Base-by-base conservation (phyloP, 2,888 invertebrate genomes). In the Noctua comes region DNA sequence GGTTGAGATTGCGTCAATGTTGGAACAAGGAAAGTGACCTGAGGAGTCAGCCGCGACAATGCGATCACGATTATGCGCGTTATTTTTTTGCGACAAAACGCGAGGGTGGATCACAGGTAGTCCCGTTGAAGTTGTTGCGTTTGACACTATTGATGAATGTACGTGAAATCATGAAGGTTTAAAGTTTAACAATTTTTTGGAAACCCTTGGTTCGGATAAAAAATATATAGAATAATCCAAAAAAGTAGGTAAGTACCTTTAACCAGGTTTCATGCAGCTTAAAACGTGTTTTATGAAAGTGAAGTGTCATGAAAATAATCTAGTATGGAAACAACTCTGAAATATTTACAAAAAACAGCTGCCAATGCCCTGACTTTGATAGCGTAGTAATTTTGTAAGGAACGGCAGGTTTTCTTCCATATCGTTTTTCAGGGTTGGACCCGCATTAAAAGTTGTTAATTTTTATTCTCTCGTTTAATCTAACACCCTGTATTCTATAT, bases 11-110 rank as follows among this genome's bases (percentile, higher is more conserved):
- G 43, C 40, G 5, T 70, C 24, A 43, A 16, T 66, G 27, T 24
- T 24, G 0, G 24, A 74, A 87, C 76, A 83, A 89, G 88, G 86
- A 91, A 89, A 85, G 88, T 90, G 90, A 90, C 90, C 89, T 86
- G 85, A 84, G 86, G 85, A 91, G 86, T 89, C 85, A 87, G 85
- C 79, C 83, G 87, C 89, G 88, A 90, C 91, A 89, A 90, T 90
- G 86, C 90, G 89, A 91, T 90, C 90, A 89, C 83, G 90, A 91
- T 91, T 91, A 91, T 89, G 85, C 88, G 86, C 89, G 87, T 89
- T 84, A 88, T 89, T 89, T 92, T 92, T 92, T 92, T 91, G 87
- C 87, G 88, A 90, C 88, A 89, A 87, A 90, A 86, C 88, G 89
- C 85, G 88, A 88, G 90, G 90, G 91, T 88, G 91, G 84, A 6